A percentile compares a stretch with the other conserved stretches of the same genome.
phyloP scores from a whole-genome alignment of 2,113 vertebrate species.

The Rhipidura dahli region DNA sequence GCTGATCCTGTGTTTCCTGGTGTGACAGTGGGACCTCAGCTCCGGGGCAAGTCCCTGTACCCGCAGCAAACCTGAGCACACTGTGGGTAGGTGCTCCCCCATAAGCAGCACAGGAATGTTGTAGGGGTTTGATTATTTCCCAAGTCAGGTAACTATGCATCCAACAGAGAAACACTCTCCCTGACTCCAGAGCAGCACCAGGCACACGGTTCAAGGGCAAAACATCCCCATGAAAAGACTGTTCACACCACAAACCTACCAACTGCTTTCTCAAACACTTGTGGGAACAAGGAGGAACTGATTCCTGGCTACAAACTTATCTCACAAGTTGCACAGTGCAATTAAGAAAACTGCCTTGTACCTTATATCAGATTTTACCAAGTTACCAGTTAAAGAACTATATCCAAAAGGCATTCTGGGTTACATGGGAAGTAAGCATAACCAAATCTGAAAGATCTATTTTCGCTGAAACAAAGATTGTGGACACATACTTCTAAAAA shows the following conservation, averaged over 20 bases:
- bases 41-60: not conserved
- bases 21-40: not conserved
- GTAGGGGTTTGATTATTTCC: not conserved
- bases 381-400: not conserved
- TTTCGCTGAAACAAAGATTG: not conserved
- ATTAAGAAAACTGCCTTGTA: not conserved
- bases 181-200: not conserved
- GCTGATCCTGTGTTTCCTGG: not conserved
- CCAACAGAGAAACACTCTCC: not conserved
- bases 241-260: not conserved
- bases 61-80: not conserved
- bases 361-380: not conserved
- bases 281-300: not conserved
- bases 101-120: accelerated
- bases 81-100: accelerated
- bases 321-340: not conserved
- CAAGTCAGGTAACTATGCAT: accelerated
- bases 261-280: not conserved
- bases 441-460: not conserved
- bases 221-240: not conserved
- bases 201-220: not conserved
- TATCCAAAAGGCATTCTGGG: not conserved
- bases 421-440: not conserved
- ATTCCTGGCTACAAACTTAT: not conserved
- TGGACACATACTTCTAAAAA: not conserved